phyloP scores from a whole-genome alignment of 1,140 invertebrate species.

The Bombus soroeensis region DNA sequence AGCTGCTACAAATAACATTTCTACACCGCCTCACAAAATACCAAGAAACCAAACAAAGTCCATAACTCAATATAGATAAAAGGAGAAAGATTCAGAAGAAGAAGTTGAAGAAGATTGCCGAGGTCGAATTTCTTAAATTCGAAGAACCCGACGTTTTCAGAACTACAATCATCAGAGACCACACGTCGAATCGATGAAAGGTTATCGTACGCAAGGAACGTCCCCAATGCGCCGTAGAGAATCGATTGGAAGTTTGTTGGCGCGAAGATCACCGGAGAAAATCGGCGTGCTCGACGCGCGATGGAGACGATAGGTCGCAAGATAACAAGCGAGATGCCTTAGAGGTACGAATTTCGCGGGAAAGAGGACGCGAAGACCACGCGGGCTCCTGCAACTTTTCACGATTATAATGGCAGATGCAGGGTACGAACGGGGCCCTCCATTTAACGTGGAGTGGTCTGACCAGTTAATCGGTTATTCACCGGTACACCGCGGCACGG shows the following conservation, averaged over 20 bases:
- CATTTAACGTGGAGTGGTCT: conserved; percentile 57
- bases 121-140: background rate
- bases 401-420: conserved; percentile 52
- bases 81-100: background rate
- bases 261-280: background rate
- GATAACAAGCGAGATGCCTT: background rate
- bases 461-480: conserved; percentile 66
- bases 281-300: background rate
- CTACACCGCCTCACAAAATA: no score
- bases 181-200: background rate
- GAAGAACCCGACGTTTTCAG: background rate
- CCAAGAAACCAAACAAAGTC: background rate
- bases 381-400: conserved; percentile 37
- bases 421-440: conserved; percentile 3
- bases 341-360: background rate
- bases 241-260: background rate
- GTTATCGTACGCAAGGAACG: background rate
- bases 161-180: background rate
- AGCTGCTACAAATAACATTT: no score
- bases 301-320: background rate
- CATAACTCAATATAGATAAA: background rate
- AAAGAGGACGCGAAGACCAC: background rate
- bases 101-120: background rate
- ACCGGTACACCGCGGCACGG: conserved; percentile 40
- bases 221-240: background rate